Base-by-base conservation (phyloP, 1,140 invertebrate species). In the Panagrolaimus sp. region DNA sequence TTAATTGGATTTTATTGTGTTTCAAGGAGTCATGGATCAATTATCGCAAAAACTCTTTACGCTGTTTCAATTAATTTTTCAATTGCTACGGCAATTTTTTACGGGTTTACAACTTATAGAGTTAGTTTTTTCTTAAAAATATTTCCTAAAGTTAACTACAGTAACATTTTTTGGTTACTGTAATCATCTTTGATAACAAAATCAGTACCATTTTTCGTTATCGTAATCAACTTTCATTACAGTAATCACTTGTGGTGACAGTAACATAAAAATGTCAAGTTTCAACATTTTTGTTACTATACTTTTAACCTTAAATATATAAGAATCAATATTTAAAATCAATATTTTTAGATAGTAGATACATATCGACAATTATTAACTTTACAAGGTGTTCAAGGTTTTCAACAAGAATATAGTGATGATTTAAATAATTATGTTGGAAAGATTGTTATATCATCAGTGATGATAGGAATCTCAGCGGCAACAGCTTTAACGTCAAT, bases 31-130 rank as follows among this genome's bases (percentile, higher is more conserved):
- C 79, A 80, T 65, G 80, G 80, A 12, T 78, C 71, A 55, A 77
- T 83, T 69, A 68, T 83, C 6, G 71, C 81, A 3, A 82, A 82
- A 64, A 74, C 76, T 1, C 63, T 82, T 0, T 82, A 83, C 66
- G 68, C 62, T 24, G 67, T 83, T 8, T 76, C 74, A 9, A 43
- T 81, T 28, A 66, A 71, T 8, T 69, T 82, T 43, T 72, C 76
- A 24, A 71, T 80, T 44, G 67, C 70, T 10, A 75, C 77, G 1
- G 72, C 76, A 12, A 73, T 82, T 12, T 82, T 82, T 69, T 82
- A 82, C 55, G 79, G 78, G 17, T 82, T 81, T 70, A 81, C 79
- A 47, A 81, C 79, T 43, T 81, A 74, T 69, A 67, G 77, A 47
- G 79, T 81, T 32, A 15, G 24, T 32, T 28, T 69, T 67, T 75